These are phyloP conservation scores for Choloepus didactylus DNA, from an alignment of 2,797 vertebrate species.

Conservation along the genomic window DNA sequence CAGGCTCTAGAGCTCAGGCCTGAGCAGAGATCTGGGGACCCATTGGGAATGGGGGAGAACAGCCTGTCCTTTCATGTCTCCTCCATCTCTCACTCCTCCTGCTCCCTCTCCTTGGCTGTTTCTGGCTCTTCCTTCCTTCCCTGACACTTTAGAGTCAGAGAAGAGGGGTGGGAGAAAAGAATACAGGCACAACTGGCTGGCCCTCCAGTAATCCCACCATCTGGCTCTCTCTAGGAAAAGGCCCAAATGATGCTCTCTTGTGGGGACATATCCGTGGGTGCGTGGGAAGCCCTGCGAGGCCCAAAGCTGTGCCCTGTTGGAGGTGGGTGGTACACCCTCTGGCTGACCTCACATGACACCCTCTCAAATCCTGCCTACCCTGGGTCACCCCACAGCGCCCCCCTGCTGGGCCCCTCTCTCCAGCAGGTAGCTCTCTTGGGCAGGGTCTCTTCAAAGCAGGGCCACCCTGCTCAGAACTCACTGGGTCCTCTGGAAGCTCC, in stretches of 20 bases:
- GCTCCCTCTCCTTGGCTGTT: not conserved
- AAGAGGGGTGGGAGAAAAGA: not conserved
- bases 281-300: not conserved
- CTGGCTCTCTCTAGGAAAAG: not conserved
- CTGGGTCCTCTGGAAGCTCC: not conserved
- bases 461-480: not conserved
- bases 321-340: not conserved
- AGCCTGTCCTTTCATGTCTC: not conserved
- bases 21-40: not conserved
- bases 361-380: not conserved
- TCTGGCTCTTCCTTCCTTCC: not conserved
- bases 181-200: not conserved
- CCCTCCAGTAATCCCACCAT: not conserved
- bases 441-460: not conserved
- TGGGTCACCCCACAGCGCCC: not conserved
- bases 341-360: not conserved
- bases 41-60: not conserved
- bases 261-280: not conserved
- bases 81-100: not conserved
- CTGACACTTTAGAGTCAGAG: not conserved
- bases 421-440: not conserved
- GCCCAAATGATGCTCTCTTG: not conserved
- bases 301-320: not conserved
- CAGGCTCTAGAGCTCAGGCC: not conserved
- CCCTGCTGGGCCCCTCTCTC: not conserved